Conservation (phyloP, 2,797 vertebrate species). For the Lophotriccus pileatus region DNA sequence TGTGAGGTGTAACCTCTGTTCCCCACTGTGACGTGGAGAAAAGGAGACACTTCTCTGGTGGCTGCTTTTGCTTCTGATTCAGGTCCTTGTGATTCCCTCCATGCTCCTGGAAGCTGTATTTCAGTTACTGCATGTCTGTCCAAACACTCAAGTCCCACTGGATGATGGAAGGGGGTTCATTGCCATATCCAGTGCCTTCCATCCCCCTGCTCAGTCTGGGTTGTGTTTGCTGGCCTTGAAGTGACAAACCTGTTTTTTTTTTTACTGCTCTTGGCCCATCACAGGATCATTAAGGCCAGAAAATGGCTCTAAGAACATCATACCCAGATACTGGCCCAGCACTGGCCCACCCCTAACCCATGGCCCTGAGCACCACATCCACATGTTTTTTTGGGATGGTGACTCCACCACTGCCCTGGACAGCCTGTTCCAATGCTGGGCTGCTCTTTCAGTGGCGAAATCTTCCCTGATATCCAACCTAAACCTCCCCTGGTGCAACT, state of each 20-base stretch:
- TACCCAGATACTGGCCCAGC: background rate
- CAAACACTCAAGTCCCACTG: background rate
- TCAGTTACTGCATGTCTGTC: rapidly evolving
- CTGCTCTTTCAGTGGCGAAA: background rate
- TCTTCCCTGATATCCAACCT: too few relatives aligned
- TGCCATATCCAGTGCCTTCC: background rate
- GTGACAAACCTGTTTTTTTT: background rate
- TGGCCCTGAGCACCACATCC: background rate
- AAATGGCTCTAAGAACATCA: background rate
- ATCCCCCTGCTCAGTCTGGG: rapidly evolving
- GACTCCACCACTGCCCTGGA: background rate
- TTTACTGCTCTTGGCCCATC: background rate
- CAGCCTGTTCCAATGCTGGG: rapidly evolving
- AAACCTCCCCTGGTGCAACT: background rate
- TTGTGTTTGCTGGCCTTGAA: background rate
- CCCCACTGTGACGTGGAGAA: rapidly evolving
- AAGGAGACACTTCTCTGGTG: background rate
- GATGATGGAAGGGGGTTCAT: background rate
- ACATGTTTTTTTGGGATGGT: rapidly evolving
- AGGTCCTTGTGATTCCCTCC: background rate
- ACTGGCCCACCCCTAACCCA: rapidly evolving
- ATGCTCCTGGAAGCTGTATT: background rate
- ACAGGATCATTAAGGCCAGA: rapidly evolving
- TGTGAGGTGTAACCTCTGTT: rapidly evolving
- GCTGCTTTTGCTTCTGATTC: background rate